Percentiles rank a stretch among this genome's conserved stretches.
These are phyloP conservation scores for Pipistrellus pipistrellus DNA, from an alignment of 2,797 vertebrate species.

Conservation along the genomic window DNA sequence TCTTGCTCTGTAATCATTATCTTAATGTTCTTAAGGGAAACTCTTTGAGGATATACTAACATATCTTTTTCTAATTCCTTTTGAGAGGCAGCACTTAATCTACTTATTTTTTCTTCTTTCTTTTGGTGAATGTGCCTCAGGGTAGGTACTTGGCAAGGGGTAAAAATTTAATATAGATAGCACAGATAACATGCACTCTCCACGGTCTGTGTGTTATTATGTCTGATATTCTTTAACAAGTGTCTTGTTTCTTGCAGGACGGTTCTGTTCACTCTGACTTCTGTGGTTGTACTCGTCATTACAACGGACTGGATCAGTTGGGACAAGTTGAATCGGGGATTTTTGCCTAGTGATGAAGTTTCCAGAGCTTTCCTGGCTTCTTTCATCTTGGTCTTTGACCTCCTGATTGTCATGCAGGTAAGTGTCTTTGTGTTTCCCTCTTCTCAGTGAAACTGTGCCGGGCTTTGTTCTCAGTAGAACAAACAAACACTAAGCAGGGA, in stretches of 20 bases:
- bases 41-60: neutral
- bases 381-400: conserved; percentile 99
- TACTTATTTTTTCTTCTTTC: conserved; percentile 35
- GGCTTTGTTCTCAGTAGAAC: neutral
- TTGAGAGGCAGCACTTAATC: neutral
- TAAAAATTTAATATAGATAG: neutral
- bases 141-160: neutral
- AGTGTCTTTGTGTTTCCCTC: conserved; percentile 65
- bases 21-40: conserved; percentile 3
- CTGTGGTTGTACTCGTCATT: conserved; percentile 97
- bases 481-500: neutral
- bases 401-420: conserved; percentile 99
- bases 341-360: conserved; percentile 98
- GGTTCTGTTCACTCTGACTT: conserved; percentile 96
- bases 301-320: conserved; percentile 99
- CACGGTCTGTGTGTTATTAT: neutral
- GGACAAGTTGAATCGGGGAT: conserved; percentile 98
- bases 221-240: conserved; percentile 43
- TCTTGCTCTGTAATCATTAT: conserved; percentile 25
- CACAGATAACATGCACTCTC: conserved; percentile 29
- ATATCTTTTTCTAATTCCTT: conserved; percentile 14
- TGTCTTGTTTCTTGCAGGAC: conserved; percentile 90
- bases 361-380: conserved; percentile 98
- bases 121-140: conserved; percentile 35
- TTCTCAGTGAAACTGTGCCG: neutral